Percentiles rank a stretch among this genome's conserved stretches.
phyloP scores from a whole-genome alignment of 2,113 vertebrate species.

The Verasper variegatus region DNA sequence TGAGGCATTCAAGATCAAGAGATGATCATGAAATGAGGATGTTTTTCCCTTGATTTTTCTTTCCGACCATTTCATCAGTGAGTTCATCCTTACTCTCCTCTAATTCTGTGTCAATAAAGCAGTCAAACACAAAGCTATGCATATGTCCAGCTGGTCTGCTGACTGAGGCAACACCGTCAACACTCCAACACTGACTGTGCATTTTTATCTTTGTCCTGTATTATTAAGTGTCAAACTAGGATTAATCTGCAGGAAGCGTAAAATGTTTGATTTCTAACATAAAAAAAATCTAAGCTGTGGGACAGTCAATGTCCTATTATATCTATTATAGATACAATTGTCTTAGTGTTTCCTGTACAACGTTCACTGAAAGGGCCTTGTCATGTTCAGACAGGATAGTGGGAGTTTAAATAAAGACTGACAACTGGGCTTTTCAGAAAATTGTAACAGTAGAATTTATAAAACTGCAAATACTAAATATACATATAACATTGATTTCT shows the following conservation, averaged over 20 bases:
- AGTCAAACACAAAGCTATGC: not conserved
- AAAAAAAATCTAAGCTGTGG: not conserved
- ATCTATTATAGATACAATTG: conserved; percentile 26
- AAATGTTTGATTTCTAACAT: conserved; percentile 23
- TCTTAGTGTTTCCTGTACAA: conserved; percentile 10
- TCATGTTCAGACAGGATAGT: conserved; percentile 2
- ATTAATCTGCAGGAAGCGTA: not conserved
- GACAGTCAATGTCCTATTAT: not conserved
- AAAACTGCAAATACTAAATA: not conserved
- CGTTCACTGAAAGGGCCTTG: not conserved
- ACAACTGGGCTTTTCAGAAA: conserved; percentile 1
- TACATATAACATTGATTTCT: not conserved
- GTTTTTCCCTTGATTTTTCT: not conserved
- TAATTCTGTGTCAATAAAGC: conserved; percentile 14
- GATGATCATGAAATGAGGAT: conserved; percentile 33
- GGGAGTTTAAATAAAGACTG: not conserved
- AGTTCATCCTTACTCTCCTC: not conserved
- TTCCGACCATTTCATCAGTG: not conserved
- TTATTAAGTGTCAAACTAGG: conserved; percentile 1
- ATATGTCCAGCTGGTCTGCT: conserved; percentile 9
- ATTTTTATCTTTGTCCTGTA: conserved; percentile 15
- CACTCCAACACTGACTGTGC: not conserved
- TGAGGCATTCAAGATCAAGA: conserved; percentile 40
- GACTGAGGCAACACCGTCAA: not conserved
- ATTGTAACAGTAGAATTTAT: not conserved